Evolutionary conservation across 2,888 invertebrate genomes (phyloP), one percentile per base, ranked within the genome.

Genomic region (Limnephilus marmoratus): DNA sequence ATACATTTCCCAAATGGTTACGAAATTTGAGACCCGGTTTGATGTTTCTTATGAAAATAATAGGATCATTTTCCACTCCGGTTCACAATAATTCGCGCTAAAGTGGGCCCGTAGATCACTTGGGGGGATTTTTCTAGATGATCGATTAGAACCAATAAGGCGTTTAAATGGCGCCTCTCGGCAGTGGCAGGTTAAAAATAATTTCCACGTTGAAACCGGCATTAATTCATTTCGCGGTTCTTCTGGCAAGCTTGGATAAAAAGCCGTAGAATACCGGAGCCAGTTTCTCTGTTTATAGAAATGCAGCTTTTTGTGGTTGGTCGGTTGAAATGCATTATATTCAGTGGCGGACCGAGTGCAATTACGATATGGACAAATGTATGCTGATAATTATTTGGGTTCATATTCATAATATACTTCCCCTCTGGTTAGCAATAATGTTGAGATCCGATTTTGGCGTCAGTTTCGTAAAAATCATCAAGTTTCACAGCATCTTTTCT

Each of bases 271-370:
- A 86, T 88, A 31, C 68, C 53, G 88, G 53, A 88, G 31, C 53
- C 88, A 68, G 86, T 41, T 86, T 88, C 53, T 88, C 88, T 88
- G 53, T 18, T 37, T 88, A 88, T 68, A 88, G 88, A 88, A 68
- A 24, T 49, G 31, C 68, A 18, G 53, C 68, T 88, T 88, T 88
- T 88, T 88, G 88, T 45, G 29, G 41, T 86, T 86, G 24, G 45
- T 29, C 29, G 15, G 85, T 41, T 31, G 37, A 24, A 34, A 68
- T 68, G 88, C 88, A 80, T 88, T 53, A 24, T n/a, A 18, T 34
- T 85, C 85, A 85, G 85, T 85, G n/a, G 12, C 85, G 85, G 85
- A 31, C 2, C 18, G 34, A 82, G 82, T 68, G 53, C 53, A 13
- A 68, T 24, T 24, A n/a, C 68, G 68, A 68, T n/a, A 18, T 68